phyloP scores from a whole-genome alignment of 2,888 invertebrate genomes.

The Punctoribates punctum region DNA sequence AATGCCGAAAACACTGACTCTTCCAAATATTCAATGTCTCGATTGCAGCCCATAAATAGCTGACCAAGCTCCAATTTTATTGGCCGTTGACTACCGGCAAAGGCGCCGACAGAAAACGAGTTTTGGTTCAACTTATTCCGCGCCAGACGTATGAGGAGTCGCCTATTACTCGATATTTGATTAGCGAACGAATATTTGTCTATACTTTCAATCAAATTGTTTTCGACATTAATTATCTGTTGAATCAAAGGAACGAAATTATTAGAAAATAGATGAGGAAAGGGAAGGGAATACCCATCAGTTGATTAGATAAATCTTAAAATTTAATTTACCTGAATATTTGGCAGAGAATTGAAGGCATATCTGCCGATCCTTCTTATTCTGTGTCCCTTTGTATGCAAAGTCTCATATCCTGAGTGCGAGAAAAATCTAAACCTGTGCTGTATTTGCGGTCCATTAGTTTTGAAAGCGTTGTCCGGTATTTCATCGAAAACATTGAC shows the following conservation, averaged over 20 bases:
- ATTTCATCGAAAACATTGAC: slow-evolving; percentile 18
- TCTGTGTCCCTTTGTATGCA: not conserved
- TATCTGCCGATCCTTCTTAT: not conserved
- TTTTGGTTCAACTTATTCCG: not conserved
- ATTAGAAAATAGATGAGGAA: too few relatives aligned
- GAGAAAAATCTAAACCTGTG: not conserved
- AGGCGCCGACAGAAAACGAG: not conserved
- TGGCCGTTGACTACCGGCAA: slow-evolving; percentile 4
- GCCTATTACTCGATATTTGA: not conserved
- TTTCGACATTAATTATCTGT: slow-evolving; percentile 9
- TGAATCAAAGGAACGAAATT: too few relatives aligned
- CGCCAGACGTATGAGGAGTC: not conserved
- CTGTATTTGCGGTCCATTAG: not conserved
- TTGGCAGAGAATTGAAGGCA: slow-evolving; percentile 10
- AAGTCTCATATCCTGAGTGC: not conserved
- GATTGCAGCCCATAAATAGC: slow-evolving; percentile 5
- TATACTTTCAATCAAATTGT: not conserved
- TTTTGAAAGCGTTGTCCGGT: not conserved
- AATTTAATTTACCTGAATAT: slow-evolving; percentile 1
- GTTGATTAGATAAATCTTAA: not conserved
- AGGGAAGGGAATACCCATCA: not conserved
- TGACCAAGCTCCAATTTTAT: not conserved
- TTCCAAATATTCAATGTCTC: not conserved
- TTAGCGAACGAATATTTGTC: slow-evolving; percentile 13
- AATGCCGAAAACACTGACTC: slow-evolving; percentile 7